Evolutionary conservation across 2,888 invertebrate genomes (phyloP).

Genomic region (Ennomos quercinarius): DNA sequence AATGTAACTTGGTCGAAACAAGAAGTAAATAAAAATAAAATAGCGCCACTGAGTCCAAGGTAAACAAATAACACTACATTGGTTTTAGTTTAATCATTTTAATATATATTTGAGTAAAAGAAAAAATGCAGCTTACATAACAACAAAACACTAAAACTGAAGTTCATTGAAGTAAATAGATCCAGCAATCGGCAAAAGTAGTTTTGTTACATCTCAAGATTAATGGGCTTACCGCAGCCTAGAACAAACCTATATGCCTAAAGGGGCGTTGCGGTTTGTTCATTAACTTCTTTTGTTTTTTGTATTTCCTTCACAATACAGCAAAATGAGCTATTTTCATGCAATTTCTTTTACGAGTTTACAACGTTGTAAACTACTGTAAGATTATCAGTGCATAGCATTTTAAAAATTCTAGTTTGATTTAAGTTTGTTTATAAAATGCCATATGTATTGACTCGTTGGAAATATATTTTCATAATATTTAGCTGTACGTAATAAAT

Average conservation of each 20-base stretch:
- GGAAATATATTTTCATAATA: too few species aligned
- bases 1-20: too few species aligned
- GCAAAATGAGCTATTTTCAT: conserved; percentile 12
- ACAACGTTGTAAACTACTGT: neutral
- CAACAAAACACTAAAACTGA: neutral
- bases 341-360: conserved; percentile 2
- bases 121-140: too few species aligned
- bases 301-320: conserved; percentile 20
- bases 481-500: too few species aligned
- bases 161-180: neutral
- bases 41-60: too few species aligned
- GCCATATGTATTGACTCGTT: conserved; percentile 10
- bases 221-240: conserved; percentile 20
- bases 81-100: too few species aligned
- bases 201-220: neutral
- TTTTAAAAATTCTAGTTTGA: neutral
- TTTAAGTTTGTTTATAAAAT: conserved; percentile 12
- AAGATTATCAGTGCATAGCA: too few species aligned
- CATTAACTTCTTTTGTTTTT: conserved; percentile 42
- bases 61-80: too few species aligned
- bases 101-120: too few species aligned
- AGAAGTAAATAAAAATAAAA: too few species aligned
- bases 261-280: conserved; percentile 35
- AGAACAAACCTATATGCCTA: conserved; percentile 27
- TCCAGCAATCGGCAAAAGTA: conserved; percentile 7